Percentiles rank a stretch among this genome's conserved stretches.
Conservation (phyloP, 2,113 vertebrate genomes). For the Scomber colias region DNA sequence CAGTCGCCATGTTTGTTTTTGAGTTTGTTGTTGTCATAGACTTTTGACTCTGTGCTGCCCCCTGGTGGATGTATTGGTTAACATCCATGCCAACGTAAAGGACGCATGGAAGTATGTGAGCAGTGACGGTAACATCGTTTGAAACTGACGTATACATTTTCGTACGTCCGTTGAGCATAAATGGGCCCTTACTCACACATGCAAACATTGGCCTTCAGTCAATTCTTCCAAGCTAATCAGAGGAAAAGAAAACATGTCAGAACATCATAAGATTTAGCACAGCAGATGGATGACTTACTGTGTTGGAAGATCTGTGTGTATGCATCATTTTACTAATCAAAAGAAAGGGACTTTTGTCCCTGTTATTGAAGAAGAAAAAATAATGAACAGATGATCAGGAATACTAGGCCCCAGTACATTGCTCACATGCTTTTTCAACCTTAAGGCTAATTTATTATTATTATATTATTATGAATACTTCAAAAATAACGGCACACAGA, state of each 20-base stretch:
- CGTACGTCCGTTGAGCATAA: too few relatives aligned
- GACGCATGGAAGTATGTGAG: too few relatives aligned
- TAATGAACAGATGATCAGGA: constrained; percentile 27
- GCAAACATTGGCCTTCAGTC: constrained; percentile 48
- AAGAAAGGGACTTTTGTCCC: background rate
- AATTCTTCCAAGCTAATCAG: constrained; percentile 66
- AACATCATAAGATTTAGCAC: constrained; percentile 56
- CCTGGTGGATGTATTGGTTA: too few relatives aligned
- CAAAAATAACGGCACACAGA: too few relatives aligned
- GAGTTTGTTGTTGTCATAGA: too few relatives aligned
- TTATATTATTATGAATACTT: too few relatives aligned
- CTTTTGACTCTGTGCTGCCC: too few relatives aligned
- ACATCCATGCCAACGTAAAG: too few relatives aligned
- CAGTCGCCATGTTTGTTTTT: too few relatives aligned
- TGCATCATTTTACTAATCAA: background rate
- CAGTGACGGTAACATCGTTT: too few relatives aligned
- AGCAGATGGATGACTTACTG: constrained; percentile 55
- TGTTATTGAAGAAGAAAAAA: constrained; percentile 1
- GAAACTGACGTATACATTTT: too few relatives aligned
- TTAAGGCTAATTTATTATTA: too few relatives aligned
- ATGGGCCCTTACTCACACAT: constrained; percentile 16
- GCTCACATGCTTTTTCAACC: background rate
- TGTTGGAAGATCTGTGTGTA: constrained; percentile 11
- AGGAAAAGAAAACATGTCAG: constrained; percentile 54
- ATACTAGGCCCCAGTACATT: constrained; percentile 1